Base-by-base conservation (phyloP, 2,888 invertebrate species). In the Drosophila picticornis region DNA sequence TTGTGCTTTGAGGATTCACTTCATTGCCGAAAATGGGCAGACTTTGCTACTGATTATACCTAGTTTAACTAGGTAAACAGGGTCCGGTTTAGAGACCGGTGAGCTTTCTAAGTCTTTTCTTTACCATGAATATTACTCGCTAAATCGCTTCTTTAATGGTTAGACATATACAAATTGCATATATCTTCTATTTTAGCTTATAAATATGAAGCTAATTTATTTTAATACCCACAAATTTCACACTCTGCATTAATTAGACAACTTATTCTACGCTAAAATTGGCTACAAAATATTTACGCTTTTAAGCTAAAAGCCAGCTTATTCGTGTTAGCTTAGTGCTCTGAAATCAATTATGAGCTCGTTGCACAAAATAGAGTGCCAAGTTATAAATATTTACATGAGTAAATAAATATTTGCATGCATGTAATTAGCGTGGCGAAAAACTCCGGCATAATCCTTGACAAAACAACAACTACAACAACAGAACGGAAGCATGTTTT, bases 391-490 rank as follows among this genome's bases (percentile, higher is more conserved):
- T 67, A 63, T 72, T 59, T 56, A 36, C 55, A 31, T 43, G 11
- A 50, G 67, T 60, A 27, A 77, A 81, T 71, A 72, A 84, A 86
- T 81, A 86, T 86, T 81, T 84, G 75, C 67, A 46, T 71, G 64
- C 31, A 59, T 79, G 87, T 84, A 88, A 85, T 85, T 87, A 87
- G 67, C 62, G 71, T 61, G 72, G 66, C 69, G n/a, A 46, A 16
- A 46, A 46, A 25, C 57, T 69, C 58, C 50, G 16, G 48, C 63
- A 62, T 81, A 86, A 85, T 79, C 87, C 84, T 62, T 50, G 13
- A 5, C 13, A n/a, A 73, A 75, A 69, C 74, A 72, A 76, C 67
- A 72, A 63, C 56, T 56, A 27, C 16, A 40, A 57, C 57, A 56
- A 58, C n/a, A 63, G 52, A 46, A 25, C 67, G 48, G 43, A 74